A percentile compares a stretch with the other conserved stretches of the same genome.
phyloP scores from a whole-genome alignment of 1,140 invertebrate species.

The Bombus vancouverensis region DNA sequence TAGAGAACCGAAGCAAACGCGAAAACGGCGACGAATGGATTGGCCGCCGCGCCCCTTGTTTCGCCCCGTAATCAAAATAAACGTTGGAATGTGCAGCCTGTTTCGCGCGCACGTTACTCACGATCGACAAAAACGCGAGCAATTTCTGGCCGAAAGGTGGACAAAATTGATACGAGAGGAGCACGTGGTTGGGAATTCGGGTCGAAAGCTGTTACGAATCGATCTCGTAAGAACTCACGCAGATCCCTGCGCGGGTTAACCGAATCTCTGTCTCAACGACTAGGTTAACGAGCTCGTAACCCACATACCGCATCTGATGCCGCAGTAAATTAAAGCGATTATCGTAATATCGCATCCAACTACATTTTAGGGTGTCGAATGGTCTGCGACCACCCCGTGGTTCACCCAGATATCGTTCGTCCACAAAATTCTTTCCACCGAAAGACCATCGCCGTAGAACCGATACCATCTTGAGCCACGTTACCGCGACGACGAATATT shows the following conservation, averaged over 20 bases:
- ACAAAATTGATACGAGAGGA: too few relatives aligned
- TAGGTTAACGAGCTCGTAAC: slow-evolving; percentile 51
- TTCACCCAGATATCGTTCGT: background rate
- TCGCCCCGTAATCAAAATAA: background rate
- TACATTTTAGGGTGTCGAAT: slow-evolving; percentile 13
- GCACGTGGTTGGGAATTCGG: background rate
- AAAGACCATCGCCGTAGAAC: background rate
- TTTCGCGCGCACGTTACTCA: too few relatives aligned
- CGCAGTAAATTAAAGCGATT: slow-evolving; percentile 44
- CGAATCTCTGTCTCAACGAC: slow-evolving; percentile 47
- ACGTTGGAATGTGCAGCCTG: background rate
- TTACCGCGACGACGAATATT: background rate
- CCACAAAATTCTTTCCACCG: too few relatives aligned
- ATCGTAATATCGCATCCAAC: slow-evolving; percentile 39
- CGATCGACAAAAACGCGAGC: too few relatives aligned
- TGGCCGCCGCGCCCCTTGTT: background rate
- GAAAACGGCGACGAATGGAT: background rate
- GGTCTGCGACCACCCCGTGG: rapidly evolving
- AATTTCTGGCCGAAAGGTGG: background rate
- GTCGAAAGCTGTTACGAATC: slow-evolving; percentile 3
- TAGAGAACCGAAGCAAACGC: background rate
- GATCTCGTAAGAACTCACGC: slow-evolving; percentile 28
- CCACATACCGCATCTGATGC: slow-evolving; percentile 39
- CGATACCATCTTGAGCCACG: background rate
- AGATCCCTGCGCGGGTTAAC: slow-evolving; percentile 14